These are phyloP conservation scores for Diadromus collaris DNA, from an alignment of 2,888 invertebrate genomes.

Conservation along the genomic window DNA sequence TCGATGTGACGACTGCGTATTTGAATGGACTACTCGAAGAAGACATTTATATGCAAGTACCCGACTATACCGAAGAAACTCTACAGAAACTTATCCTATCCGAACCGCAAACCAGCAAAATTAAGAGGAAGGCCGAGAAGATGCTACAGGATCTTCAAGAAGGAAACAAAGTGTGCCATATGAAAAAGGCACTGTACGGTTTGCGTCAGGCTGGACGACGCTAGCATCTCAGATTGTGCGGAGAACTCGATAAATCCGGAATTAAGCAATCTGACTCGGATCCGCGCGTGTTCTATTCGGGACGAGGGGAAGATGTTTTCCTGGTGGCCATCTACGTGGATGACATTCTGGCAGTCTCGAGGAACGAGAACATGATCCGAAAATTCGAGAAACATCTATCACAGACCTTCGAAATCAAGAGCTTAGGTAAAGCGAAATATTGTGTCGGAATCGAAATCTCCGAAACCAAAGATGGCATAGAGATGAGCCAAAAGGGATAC, in stretches of 20 bases:
- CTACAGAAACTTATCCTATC: constrained; percentile 29
- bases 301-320: constrained; percentile 28
- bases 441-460: constrained; percentile 66
- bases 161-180: constrained; percentile 51
- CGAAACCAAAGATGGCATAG: neutral
- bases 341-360: constrained; percentile 34
- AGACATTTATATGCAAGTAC: constrained; percentile 58
- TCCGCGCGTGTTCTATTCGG: constrained; percentile 38
- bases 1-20: constrained; percentile 65
- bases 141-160: constrained; percentile 28
- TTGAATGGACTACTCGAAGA: constrained; percentile 61
- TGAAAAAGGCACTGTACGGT: constrained; percentile 55
- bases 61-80: constrained; percentile 25
- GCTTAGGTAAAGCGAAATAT: constrained; percentile 52
- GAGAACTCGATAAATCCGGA: constrained; percentile 19
- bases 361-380: constrained; percentile 11
- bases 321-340: constrained; percentile 58
- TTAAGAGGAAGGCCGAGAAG: constrained; percentile 34
- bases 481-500: constrained; percentile 62
- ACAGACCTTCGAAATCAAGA: constrained; percentile 54
- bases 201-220: constrained; percentile 34
- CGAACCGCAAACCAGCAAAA: neutral
- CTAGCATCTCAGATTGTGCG: constrained; percentile 14
- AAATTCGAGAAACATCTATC: constrained; percentile 27
- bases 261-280: constrained; percentile 4